Base-by-base conservation (phyloP, 2,888 invertebrate species). In the Lasioglossum malachurum region DNA sequence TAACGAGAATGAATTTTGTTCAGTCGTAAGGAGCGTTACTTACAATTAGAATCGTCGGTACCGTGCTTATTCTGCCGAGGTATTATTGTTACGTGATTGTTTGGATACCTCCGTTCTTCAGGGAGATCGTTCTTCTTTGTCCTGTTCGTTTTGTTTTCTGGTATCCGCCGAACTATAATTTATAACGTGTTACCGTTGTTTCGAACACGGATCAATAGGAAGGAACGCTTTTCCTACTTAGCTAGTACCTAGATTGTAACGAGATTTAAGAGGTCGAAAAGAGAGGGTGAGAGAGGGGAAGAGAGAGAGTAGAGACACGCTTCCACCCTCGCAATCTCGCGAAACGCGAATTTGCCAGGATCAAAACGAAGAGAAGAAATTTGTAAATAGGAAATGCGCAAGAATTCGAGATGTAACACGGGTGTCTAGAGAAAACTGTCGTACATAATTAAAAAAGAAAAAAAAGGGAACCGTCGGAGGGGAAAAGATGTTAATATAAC, bases 401-500 rank as follows among this genome's bases (percentile, higher is more conserved):
- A 76, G 78, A 75, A 67, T 87, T 83, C 57, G 64, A 83, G 69
- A 83, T 86, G 23, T 64, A 80, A 77, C 69, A 64, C 60, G 75
- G 46, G 69, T 79, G 71, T 82, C 76, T 87, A 87, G 74, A 64
- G 72, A 80, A 76, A 44, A 76, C 74, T 77, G 76, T 77, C 77
- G 38, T 71, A 75, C 60, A 57, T 86, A 83, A 86, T 86, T 27
- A 60, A 86, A 83, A 83, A 86, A 78, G 57, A 53, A 69, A 92
- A 57, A 83, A 69, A 92, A 31, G 35, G 69, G 69, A 69, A 69
- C 16, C 60, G 27, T 16, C 60, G 16, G 16, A 64, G 31, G 60
- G 69, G 31, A 76, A 71, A 64, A 81, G 92, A 93, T 93, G 90
- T 92, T 94, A 93, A 93, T 94, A 91, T 93, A 93, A 93, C 88